Percentiles rank a stretch among this genome's conserved stretches.
Evolutionary conservation across 2,888 invertebrate species (phyloP).

Genomic region (Eurytoma adleriae): DNA sequence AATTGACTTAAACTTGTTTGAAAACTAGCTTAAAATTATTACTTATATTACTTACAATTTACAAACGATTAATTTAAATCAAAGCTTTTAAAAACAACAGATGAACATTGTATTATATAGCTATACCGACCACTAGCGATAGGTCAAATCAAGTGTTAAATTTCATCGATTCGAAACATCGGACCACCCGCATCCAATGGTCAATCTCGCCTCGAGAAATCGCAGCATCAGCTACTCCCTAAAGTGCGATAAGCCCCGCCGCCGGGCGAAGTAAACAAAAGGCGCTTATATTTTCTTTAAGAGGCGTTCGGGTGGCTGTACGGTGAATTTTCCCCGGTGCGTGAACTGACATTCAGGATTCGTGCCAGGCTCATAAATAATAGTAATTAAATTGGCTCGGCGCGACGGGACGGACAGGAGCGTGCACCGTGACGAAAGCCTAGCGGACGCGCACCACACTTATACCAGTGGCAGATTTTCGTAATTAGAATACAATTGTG

Average conservation of each 20-base stretch:
- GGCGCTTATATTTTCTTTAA: background rate
- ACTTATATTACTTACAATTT: too few species aligned
- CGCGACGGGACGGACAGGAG: background rate
- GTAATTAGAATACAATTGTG: background rate
- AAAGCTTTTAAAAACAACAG: too few species aligned
- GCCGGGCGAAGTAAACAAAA: background rate
- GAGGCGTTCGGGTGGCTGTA: too few species aligned
- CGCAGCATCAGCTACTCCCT: background rate
- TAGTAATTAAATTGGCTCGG: slow-evolving; percentile 30
- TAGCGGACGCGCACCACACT: background rate
- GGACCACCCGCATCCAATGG: slow-evolving; percentile 4
- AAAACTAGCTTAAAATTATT: too few species aligned
- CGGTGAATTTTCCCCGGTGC: too few species aligned
- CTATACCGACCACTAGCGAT: too few species aligned
- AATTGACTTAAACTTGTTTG: too few species aligned
- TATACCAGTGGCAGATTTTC: background rate
- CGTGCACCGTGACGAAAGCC: background rate
- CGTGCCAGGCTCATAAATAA: slow-evolving; percentile 13
- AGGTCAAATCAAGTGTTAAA: background rate
- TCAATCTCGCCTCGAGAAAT: slow-evolving; percentile 19
- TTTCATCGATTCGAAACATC: slow-evolving; percentile 1
- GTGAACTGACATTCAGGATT: background rate
- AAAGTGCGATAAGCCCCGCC: background rate
- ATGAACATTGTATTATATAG: too few species aligned
- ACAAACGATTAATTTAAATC: too few species aligned